A percentile compares a stretch with the other conserved stretches of the same genome.
Evolutionary conservation across 1,140 invertebrate species (phyloP).

Genomic region (Pogonomyrmex californicus): DNA sequence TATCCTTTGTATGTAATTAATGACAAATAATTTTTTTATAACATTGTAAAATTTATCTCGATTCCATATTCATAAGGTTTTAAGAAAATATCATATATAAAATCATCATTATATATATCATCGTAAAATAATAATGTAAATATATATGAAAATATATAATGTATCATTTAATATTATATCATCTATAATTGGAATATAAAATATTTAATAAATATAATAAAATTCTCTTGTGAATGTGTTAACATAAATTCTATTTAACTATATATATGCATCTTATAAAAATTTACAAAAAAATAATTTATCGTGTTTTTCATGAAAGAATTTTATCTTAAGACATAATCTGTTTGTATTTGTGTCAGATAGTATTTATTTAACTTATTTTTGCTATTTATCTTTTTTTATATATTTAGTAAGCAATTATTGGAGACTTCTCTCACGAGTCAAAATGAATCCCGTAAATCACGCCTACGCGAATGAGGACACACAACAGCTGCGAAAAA

Average conservation of each 20-base stretch:
- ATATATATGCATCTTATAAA: neutral
- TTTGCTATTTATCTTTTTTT: neutral
- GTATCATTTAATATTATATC: too few species aligned
- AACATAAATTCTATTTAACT: neutral
- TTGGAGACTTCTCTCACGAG: slow-evolving; percentile 1
- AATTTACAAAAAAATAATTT: slow-evolving; percentile 22
- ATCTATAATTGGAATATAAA: neutral
- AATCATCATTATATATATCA: too few species aligned
- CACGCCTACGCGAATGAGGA: slow-evolving; percentile 22
- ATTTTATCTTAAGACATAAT: neutral
- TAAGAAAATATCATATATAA: too few species aligned
- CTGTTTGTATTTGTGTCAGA: neutral
- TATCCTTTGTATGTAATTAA: neutral
- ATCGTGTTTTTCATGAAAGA: neutral
- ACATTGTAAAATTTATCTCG: neutral
- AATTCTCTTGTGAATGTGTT: neutral
- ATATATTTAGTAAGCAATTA: neutral
- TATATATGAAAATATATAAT: neutral
- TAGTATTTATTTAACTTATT: slow-evolving; percentile 3
- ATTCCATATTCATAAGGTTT: too few species aligned
- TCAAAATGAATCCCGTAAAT: slow-evolving; percentile 38
- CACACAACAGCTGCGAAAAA: slow-evolving; percentile 25
- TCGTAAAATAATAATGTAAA: too few species aligned
- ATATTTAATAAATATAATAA: neutral
- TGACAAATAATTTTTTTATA: neutral